Percentiles rank a stretch among this genome's conserved stretches.
These are phyloP conservation scores for Hoplostethus atlanticus DNA, from an alignment of 2,797 vertebrate genomes.

Conservation along the genomic window DNA sequence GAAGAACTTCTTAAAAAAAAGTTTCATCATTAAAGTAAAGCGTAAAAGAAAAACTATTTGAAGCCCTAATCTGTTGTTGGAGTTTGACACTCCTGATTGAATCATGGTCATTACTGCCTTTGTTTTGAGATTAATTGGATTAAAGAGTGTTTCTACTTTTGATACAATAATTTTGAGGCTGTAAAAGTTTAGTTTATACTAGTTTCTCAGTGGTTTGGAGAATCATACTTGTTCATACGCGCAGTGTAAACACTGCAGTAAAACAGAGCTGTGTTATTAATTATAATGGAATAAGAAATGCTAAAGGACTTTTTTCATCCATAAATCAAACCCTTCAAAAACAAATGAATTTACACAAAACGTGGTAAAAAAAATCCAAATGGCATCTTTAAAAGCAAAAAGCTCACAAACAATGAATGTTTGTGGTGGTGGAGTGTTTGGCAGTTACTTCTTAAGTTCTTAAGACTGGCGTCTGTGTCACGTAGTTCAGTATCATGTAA, in stretches of 20 bases:
- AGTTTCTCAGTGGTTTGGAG: too few species aligned
- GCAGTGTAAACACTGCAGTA: too few species aligned
- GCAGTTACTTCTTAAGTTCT: neutral
- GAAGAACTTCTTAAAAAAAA: neutral
- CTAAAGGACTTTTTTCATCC: too few species aligned
- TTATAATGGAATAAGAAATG: too few species aligned
- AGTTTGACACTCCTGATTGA: too few species aligned
- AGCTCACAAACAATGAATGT: neutral
- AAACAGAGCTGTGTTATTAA: too few species aligned
- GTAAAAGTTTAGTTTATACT: too few species aligned
- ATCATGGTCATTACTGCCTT: too few species aligned
- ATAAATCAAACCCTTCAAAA: neutral
- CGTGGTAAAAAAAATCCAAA: neutral
- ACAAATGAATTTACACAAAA: neutral
- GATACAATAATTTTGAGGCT: neutral
- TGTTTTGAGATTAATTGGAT: neutral
- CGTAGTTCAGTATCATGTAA: constrained; percentile 57
- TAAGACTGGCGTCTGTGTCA: constrained; percentile 4
- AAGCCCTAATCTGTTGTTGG: neutral
- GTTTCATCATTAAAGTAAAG: neutral
- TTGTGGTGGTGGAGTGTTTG: neutral
- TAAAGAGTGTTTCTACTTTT: neutral
- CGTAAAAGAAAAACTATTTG: neutral
- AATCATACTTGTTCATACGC: too few species aligned
- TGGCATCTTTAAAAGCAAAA: neutral